Conservation (phyloP, 2,113 vertebrate species). For the Aplodontia rufa region DNA sequence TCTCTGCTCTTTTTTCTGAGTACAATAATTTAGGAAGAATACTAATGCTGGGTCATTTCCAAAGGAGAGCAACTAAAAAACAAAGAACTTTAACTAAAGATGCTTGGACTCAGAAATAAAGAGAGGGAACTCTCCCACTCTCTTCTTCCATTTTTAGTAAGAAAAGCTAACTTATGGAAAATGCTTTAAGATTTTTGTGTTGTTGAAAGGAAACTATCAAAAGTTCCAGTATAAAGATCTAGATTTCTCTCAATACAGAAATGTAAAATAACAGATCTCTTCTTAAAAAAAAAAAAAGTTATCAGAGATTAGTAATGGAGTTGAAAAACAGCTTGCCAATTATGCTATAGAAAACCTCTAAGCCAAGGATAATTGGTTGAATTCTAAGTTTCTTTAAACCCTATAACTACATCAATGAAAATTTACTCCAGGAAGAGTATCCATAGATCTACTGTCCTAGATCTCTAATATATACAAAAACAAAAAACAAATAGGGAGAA, state of each 20-base stretch:
- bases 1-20: constrained; percentile 2
- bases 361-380: constrained; percentile 2
- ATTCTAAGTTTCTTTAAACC: constrained; percentile 40
- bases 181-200: constrained; percentile 24
- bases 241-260: constrained; percentile 48
- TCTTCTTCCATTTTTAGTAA: not conserved
- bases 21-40: constrained; percentile 13
- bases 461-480: not conserved
- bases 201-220: constrained; percentile 39
- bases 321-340: constrained; percentile 47
- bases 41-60: not conserved
- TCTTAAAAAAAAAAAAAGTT: constrained; percentile 52
- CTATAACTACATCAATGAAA: not conserved
- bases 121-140: not conserved
- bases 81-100: not conserved
- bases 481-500: not conserved
- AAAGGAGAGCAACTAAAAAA: constrained; percentile 33
- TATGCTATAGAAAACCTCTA: constrained; percentile 32
- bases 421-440: constrained; percentile 39
- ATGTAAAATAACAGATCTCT: constrained; percentile 51
- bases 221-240: not conserved
- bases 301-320: constrained; percentile 31
- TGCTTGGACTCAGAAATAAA: not conserved
- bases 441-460: not conserved
- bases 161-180: not conserved